Evolutionary conservation across 2,888 invertebrate species (phyloP), one percentile per base, ranked within the genome.

Genomic region (Chloroclysta siterata): DNA sequence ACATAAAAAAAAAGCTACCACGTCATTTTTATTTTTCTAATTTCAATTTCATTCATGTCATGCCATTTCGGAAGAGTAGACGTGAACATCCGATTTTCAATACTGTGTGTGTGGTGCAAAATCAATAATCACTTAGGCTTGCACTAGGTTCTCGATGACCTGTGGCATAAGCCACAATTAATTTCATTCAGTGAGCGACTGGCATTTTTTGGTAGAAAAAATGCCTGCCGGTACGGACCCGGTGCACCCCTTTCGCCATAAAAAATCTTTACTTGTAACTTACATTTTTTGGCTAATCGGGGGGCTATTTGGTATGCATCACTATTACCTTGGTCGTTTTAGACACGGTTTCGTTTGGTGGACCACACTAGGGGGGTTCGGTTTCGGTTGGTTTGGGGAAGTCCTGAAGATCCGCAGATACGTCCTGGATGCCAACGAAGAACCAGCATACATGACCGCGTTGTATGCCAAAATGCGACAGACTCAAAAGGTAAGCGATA

Each of bases 321-420:
- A 98, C 82, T 95, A 99, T 78, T 99, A 99, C 87, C 91, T 99
- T 69, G 94, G 95, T 58, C 94, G 99, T 61, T 98, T 98, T 85
- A 94, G 95, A 22, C 99, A 99, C 76, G 99, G 97, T 0, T 97
- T 99, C 81, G 93, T 98, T 0, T 98, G 97, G 95, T 97, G 97
- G 95, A 95, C 96, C 64, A 97, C 98, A 0, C 88, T 97, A 15
- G 98, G 97, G 0, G 98, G 98, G 4, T 97, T 97, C 79, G 97
- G 97, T 0, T 79, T 97, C 14, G 98, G 98, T 8, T 98, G 98
- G 97, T 74, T 99, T 0, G 94, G 96, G 7, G 99, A 99, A 84
- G 84, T 98, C 1, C 97, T 97, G 75, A 94, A 95, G 68, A 96
- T 99, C 61, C 97, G 97, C 0, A 94, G 95, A 58, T 98, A 98